Evolutionary conservation across 2,797 vertebrate genomes (phyloP), one percentile per base, ranked within the genome.

Genomic region (Orientallactaga sibirica): DNA sequence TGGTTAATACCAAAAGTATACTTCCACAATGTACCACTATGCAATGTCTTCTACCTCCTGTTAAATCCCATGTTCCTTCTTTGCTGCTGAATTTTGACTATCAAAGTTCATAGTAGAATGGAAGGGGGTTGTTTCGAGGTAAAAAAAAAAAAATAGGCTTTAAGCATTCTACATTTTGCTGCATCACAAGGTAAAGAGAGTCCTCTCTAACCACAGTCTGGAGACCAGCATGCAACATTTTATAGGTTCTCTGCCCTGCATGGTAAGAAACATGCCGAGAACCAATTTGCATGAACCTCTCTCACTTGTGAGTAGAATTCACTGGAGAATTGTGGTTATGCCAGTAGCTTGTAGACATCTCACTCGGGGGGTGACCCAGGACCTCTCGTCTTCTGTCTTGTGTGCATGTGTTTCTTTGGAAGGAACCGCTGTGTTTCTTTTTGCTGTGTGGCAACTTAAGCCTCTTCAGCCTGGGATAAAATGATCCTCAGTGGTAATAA

Each of bases 231-330:
- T 98, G 97, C 97, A 98, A 97, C 97, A 94, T 97, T 22, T 8
- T 95, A 83, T 24, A 97, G 97, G 97, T 96, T 97, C 96, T 98
- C 97, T 96, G 3, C 97, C 97, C 96, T 98, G 98, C 98, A 98
- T 98, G 98, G 97, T 96, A 97, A 97, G 97, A 96, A 96, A 97
- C 91, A 37, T 97, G 94, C 97, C 87, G 95, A 97, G 97, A 98
- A 97, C 96, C 97, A 92, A 96, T 97, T 88, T 98, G 98, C 98
- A 98, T 98, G 98, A 98, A 91, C 88, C 94, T 83, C 79, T 94
- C 5, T 91, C 97, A 96, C 95, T 95, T 97, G 96, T 95, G 90
- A 80, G 92, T 93, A 95, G 97, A 96, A 70, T 68, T 92, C 93
- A 66, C 88, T 87, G 94, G 95, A 91, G 92, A 97, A 94, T 76